Conservation (phyloP, 2,888 invertebrate genomes). For the Auanema freiburgensis region DNA sequence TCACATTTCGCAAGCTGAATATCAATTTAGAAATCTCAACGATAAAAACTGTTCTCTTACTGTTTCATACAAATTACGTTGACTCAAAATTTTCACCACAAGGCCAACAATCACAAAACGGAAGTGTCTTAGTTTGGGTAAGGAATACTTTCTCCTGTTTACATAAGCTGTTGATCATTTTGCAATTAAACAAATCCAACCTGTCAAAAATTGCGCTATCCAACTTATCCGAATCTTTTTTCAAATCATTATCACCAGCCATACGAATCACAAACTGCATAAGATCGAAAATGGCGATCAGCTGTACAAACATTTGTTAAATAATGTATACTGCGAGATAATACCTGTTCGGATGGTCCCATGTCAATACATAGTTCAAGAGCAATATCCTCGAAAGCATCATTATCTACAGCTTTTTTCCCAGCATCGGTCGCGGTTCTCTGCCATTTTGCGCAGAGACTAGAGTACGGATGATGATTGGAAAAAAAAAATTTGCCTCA, state of each 20-base stretch:
- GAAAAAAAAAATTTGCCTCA: no score
- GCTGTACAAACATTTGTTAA: slow-evolving; percentile 24
- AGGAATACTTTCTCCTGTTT: slow-evolving; percentile 72
- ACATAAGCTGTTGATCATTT: not conserved
- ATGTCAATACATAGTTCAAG: slow-evolving; percentile 45
- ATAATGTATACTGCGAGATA: not conserved
- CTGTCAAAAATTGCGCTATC: slow-evolving; percentile 21
- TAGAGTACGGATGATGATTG: slow-evolving; percentile 7
- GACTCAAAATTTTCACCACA: slow-evolving; percentile 75
- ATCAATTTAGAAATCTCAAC: no score
- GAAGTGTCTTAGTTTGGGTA: slow-evolving; percentile 81
- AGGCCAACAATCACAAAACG: slow-evolving; percentile 80
- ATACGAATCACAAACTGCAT: slow-evolving; percentile 48
- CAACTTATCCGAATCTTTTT: not conserved
- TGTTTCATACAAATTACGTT: slow-evolving; percentile 75
- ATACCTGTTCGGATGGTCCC: slow-evolving; percentile 47
- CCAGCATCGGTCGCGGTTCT: slow-evolving; percentile 33
- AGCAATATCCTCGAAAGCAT: slow-evolving; percentile 56
- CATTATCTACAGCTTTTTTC: slow-evolving; percentile 41
- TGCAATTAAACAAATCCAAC: not conserved
- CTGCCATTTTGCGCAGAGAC: slow-evolving; percentile 64
- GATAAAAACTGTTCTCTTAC: slow-evolving; percentile 64
- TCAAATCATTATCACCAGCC: slow-evolving; percentile 40
- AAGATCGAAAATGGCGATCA: slow-evolving; percentile 44
- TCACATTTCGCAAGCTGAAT: slow-evolving; percentile 35